Base-by-base conservation (phyloP, 2,797 vertebrate genomes). In the Lepidocolaptes lacrymiger region DNA sequence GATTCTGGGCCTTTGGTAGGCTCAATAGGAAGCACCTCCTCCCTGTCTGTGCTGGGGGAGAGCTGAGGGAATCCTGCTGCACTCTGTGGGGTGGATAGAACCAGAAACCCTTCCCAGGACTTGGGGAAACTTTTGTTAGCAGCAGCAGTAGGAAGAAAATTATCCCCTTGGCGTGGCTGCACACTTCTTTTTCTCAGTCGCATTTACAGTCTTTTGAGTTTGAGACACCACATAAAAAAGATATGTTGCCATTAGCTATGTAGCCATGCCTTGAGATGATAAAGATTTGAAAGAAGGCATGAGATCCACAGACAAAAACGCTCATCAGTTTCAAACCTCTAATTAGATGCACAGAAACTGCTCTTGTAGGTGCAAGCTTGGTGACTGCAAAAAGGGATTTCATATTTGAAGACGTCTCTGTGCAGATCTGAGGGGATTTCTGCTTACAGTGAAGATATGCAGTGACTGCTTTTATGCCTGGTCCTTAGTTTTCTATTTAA, bases 151-250 rank as follows among this genome's bases (percentile, higher is more conserved):
- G 32, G 55, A 69, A 67, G 76, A 37, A 64, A 79, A 54, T 21
- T 20, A n/a, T 66, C 28, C 13, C 24, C 16, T 55, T 39, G 26
- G 51, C 30, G 1, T 20, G 13, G 62, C 49, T 66, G 36, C 44
- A 20, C 5, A 0, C 19, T 86, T 64, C 3, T 3, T 90, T 87
- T 63, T 56, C 73, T 85, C 0, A 0, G 23, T 69, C 46, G 6
- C 23, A 2, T 36, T 81, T 44, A 58, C 2, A 4, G 13, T 28
- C 28, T 54, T 56, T 6, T 0, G 17, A 44, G 20, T 59, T 66
- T 28, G 63, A 71, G 48, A 12, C 10, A 14, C 44, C 14, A 3
- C 0, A 0, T 21, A 32, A 78, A 61, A 66, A 74, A 85, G 19
- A 27, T 20, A 5, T 0, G 26, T 68, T 93, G 39, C 68, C 2